phyloP scores from a whole-genome alignment of 2,113 vertebrate genomes.

The Rallus limicola region DNA sequence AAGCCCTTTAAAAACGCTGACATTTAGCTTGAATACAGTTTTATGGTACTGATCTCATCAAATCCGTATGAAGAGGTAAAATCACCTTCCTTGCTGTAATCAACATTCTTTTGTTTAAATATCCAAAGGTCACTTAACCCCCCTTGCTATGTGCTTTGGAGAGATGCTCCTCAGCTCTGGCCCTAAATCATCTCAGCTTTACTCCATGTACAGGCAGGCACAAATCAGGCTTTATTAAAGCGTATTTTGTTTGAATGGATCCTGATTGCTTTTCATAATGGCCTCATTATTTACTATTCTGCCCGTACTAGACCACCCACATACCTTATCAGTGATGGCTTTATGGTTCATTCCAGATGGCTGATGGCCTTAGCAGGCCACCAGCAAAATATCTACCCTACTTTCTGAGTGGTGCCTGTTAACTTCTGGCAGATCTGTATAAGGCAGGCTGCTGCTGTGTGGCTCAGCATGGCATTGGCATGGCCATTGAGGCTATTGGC shows the following conservation, averaged over 20 bases:
- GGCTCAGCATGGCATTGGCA: not conserved
- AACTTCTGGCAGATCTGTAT: not conserved
- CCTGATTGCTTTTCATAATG: not conserved
- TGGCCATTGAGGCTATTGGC: not conserved
- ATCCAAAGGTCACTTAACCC: not conserved
- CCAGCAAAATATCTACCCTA: not conserved
- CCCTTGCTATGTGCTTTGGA: not conserved
- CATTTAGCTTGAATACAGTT: not conserved
- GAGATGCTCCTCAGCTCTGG: not conserved
- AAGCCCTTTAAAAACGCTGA: not conserved
- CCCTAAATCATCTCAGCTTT: not conserved
- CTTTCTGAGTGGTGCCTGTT: not conserved
- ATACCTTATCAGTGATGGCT: not conserved
- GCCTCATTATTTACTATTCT: not conserved
- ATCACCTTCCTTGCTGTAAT: slow-evolving; percentile 2
- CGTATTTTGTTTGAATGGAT: not conserved
- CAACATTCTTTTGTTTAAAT: slow-evolving; percentile 3
- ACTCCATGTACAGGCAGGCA: rapidly evolving
- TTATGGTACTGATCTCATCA: not conserved
- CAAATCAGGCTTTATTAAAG: not conserved
- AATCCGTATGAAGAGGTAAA: not conserved
- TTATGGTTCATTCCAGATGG: not conserved
- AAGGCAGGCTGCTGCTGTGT: not conserved
- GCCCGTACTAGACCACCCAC: not conserved
- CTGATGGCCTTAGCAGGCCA: not conserved